Conservation (phyloP, 2,113 vertebrate genomes). For the Heloderma charlesbogerti region DNA sequence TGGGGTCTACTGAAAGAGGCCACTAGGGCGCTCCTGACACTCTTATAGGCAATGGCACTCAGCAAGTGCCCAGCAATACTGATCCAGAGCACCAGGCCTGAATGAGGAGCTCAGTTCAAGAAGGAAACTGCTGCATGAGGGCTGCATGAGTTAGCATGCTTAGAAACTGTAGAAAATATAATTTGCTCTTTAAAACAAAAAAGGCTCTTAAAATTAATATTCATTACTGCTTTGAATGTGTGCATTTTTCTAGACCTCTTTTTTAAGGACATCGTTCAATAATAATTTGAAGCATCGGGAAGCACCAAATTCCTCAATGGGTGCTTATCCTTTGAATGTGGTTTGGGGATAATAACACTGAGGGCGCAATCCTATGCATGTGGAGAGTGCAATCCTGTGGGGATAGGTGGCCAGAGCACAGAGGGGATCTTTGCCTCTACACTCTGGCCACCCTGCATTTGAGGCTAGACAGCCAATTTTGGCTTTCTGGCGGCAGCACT, state of each 20-base stretch:
- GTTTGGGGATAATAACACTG: not conserved
- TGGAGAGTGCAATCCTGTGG: too few relatives aligned
- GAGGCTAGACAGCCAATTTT: too few relatives aligned
- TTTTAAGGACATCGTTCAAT: constrained; percentile 14
- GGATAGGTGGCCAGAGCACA: too few relatives aligned
- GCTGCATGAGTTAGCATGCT: not conserved
- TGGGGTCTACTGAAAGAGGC: too few relatives aligned
- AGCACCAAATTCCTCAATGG: not conserved
- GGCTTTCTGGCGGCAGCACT: too few relatives aligned
- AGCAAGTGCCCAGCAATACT: not conserved
- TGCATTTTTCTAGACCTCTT: constrained; percentile 14
- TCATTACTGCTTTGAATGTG: not conserved
- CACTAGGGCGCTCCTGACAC: too few relatives aligned
- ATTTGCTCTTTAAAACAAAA: not conserved
- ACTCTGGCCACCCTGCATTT: too few relatives aligned
- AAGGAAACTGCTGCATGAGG: too few relatives aligned
- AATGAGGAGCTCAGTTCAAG: not conserved
- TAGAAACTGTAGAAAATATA: not conserved
- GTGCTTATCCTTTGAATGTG: constrained; percentile 16
- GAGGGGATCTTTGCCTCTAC: too few relatives aligned
- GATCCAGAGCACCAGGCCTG: too few relatives aligned
- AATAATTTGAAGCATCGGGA: not conserved
- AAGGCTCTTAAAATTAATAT: not conserved
- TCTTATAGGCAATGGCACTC: not conserved
- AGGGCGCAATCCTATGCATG: too few relatives aligned